Conservation (phyloP, 2,888 invertebrate genomes). For the Molanna angustata region DNA sequence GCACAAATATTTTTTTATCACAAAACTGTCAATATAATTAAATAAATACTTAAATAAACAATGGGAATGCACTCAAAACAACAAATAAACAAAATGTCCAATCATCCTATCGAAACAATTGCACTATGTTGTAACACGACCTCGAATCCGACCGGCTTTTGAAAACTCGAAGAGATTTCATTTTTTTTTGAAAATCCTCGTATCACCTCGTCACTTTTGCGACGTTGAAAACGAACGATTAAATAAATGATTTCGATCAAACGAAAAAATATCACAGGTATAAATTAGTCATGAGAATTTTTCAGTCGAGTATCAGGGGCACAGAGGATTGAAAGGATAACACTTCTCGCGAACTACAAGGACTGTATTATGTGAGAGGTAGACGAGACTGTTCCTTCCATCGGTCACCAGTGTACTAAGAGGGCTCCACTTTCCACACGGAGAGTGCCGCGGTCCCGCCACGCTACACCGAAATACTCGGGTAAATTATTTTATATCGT, state of each 20-base stretch:
- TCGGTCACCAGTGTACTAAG: conserved; percentile 25
- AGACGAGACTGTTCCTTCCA: conserved; percentile 11
- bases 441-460: conserved; percentile 17
- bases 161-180: conserved; percentile 3
- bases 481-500: conserved; percentile 24
- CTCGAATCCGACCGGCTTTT: conserved; percentile 7
- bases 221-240: no score
- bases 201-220: no score
- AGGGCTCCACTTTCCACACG: conserved; percentile 16
- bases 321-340: no score
- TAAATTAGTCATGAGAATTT: no score
- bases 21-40: neutral
- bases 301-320: no score
- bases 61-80: neutral
- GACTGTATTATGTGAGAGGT: no score
- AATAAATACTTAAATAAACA: neutral
- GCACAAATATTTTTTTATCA: conserved; percentile 3
- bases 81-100: neutral
- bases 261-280: no score
- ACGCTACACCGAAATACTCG: conserved; percentile 27
- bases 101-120: neutral
- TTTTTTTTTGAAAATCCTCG: conserved; percentile 9
- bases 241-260: no score
- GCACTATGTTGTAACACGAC: neutral
- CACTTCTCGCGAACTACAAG: conserved; percentile 3